Evolutionary conservation across 92 coral and sea anemone genomes (phyloP).

Genomic region (Ricordea florida): DNA sequence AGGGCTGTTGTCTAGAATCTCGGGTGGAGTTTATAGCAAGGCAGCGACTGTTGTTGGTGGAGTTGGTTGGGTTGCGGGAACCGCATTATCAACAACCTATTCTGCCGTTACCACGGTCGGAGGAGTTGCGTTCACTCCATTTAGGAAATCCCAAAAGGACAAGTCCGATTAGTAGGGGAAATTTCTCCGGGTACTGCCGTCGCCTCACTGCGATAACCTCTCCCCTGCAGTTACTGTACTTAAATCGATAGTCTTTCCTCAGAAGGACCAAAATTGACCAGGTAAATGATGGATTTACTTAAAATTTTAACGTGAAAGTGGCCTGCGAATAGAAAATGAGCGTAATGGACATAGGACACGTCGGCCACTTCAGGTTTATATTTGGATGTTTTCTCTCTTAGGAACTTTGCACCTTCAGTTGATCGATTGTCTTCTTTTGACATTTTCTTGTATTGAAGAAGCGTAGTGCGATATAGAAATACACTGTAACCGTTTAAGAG

Average conservation of each 20-base stretch:
- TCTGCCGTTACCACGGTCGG: constrained; percentile 82
- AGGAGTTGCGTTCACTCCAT: constrained; percentile 84
- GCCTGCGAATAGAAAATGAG: too few relatives aligned
- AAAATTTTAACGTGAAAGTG: too few relatives aligned
- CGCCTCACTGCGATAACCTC: too few relatives aligned
- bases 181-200: too few relatives aligned
- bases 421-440: background rate
- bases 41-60: constrained; percentile 96
- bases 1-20: constrained; percentile 82
- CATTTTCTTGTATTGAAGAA: background rate
- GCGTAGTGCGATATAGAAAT: background rate
- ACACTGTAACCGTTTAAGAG: background rate
- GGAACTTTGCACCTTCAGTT: too few relatives aligned
- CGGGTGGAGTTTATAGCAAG: constrained; percentile 91
- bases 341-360: too few relatives aligned
- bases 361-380: too few relatives aligned
- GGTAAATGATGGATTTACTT: too few relatives aligned
- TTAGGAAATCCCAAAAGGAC: constrained; percentile 78
- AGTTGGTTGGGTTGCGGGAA: constrained; percentile 97
- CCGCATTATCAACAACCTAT: constrained; percentile 88
- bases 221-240: too few relatives aligned
- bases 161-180: constrained; percentile 79
- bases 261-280: too few relatives aligned
- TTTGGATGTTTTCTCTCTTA: too few relatives aligned
- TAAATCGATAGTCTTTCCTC: too few relatives aligned